Conservation (phyloP, 1,140 invertebrate species). For the Cyclina sinensis region DNA sequence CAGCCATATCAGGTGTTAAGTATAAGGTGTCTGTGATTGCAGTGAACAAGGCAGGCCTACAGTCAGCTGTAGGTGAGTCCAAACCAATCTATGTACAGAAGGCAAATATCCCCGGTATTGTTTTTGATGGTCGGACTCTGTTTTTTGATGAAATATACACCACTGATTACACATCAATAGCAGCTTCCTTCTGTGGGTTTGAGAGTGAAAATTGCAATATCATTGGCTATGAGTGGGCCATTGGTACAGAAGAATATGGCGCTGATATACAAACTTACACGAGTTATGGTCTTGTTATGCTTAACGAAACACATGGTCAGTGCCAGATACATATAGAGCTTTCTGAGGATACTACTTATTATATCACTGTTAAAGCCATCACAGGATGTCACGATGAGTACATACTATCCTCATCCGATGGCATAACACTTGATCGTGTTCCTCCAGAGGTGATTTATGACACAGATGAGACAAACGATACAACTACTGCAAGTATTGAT, state of each 20-base stretch:
- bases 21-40: conserved; percentile 66
- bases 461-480: conserved; percentile 37
- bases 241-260: conserved; percentile 57
- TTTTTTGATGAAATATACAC: conserved; percentile 61
- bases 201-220: conserved; percentile 73
- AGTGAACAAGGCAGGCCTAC: conserved; percentile 67
- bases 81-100: conserved; percentile 65
- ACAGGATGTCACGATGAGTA: conserved; percentile 73
- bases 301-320: conserved; percentile 46
- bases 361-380: conserved; percentile 64
- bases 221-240: conserved; percentile 71
- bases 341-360: conserved; percentile 60
- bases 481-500: not conserved
- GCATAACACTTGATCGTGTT: conserved; percentile 58
- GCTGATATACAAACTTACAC: conserved; percentile 56
- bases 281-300: conserved; percentile 65
- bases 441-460: conserved; percentile 48
- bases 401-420: conserved; percentile 72
- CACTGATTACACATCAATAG: conserved; percentile 60
- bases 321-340: conserved; percentile 60
- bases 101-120: conserved; percentile 69
- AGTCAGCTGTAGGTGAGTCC: conserved; percentile 48
- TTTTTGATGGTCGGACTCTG: conserved; percentile 67
- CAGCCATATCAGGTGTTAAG: not conserved
- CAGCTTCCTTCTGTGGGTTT: conserved; percentile 70